These are phyloP conservation scores for Lathronympha strigana DNA, from an alignment of 2,888 invertebrate genomes.

Conservation along the genomic window DNA sequence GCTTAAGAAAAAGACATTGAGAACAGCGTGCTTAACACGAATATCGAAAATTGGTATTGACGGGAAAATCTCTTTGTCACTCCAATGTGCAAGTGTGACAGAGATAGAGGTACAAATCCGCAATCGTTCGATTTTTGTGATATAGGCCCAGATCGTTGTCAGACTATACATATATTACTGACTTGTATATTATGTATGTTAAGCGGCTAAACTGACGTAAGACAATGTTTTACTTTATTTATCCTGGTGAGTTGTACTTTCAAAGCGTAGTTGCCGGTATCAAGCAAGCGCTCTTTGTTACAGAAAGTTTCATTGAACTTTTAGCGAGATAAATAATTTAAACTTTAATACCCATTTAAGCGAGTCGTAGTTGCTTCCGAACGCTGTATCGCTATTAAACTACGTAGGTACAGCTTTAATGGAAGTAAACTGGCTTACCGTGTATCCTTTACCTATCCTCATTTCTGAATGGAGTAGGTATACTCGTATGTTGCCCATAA, in stretches of 20 bases:
- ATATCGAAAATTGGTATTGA: too few relatives aligned
- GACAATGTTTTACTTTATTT: conserved; percentile 61
- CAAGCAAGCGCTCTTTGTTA: conserved; percentile 67
- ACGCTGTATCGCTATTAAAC: conserved; percentile 63
- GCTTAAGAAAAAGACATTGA: too few relatives aligned
- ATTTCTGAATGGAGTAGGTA: conserved; percentile 17
- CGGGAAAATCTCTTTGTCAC: too few relatives aligned
- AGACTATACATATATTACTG: too few relatives aligned
- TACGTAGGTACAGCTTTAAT: conserved; percentile 63
- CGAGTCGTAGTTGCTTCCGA: conserved; percentile 60
- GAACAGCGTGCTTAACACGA: too few relatives aligned
- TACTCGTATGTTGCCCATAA: not conserved
- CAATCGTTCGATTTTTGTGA: too few relatives aligned
- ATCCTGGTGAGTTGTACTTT: conserved; percentile 63
- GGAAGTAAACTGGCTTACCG: conserved; percentile 55
- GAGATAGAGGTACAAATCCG: too few relatives aligned
- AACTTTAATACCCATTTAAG: conserved; percentile 75
- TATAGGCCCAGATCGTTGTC: too few relatives aligned
- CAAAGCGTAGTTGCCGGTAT: conserved; percentile 56
- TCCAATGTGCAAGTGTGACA: too few relatives aligned
- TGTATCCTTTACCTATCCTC: conserved; percentile 20
- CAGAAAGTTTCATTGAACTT: conserved; percentile 68
- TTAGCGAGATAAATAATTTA: conserved; percentile 75
- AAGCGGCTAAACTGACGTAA: conserved; percentile 47
- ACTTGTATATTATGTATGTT: conserved; percentile 48